Evolutionary conservation across 2,113 vertebrate species (phyloP).

Genomic region (Thermophis baileyi): DNA sequence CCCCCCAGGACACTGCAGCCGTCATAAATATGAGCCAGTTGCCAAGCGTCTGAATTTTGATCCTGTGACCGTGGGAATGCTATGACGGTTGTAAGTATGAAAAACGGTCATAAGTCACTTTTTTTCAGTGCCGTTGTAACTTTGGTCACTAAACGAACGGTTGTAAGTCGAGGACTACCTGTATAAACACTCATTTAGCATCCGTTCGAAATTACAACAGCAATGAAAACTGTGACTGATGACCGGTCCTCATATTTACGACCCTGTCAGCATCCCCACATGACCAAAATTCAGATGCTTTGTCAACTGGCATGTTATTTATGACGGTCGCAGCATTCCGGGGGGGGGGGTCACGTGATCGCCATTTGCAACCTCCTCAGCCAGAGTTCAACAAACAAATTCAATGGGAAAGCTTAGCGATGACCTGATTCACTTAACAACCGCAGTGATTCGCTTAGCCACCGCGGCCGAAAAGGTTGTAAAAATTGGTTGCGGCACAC

Average conservation of each 20-base stretch:
- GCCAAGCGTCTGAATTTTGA: no score
- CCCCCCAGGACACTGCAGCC: no score
- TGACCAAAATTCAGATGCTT: neutral
- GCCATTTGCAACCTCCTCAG: neutral
- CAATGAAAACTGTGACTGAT: neutral
- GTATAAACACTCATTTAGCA: neutral
- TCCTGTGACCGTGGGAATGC: no score
- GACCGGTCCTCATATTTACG: neutral
- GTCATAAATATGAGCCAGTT: no score
- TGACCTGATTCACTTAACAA: neutral
- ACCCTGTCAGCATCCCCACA: accelerated
- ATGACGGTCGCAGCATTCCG: neutral
- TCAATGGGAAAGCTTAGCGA: neutral
- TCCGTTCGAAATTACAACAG: neutral
- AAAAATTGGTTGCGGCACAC: neutral
- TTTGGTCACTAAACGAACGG: no score
- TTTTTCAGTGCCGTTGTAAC: no score
- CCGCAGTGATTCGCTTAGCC: no score
- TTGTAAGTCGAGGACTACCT: neutral
- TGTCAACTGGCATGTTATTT: neutral
- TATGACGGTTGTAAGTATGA: no score
- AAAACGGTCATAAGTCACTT: no score
- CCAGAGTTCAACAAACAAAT: neutral
- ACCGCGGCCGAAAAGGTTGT: neutral
- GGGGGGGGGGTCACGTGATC: no score